phyloP scores from a whole-genome alignment of 2,888 invertebrate genomes.

The Lochmaea crataegi region DNA sequence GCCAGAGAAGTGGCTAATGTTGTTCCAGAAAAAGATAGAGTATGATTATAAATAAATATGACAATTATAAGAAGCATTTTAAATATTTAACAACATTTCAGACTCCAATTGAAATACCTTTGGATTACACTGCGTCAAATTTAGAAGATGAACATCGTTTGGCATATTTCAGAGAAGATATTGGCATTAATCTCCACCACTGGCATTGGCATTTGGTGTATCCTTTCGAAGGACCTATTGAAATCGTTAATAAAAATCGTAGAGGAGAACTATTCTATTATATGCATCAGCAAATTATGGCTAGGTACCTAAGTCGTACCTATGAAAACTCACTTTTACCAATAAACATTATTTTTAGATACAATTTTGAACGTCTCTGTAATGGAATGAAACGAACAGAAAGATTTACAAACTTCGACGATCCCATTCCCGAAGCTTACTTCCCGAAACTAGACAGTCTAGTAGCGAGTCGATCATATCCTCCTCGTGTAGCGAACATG shows the following conservation, averaged over 20 bases:
- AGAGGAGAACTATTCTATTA: conserved; percentile 85
- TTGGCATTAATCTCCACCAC: conserved; percentile 88
- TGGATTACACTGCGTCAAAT: conserved; percentile 80
- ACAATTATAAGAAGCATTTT: neutral
- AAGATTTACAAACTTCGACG: conserved; percentile 74
- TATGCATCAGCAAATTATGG: conserved; percentile 79
- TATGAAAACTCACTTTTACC: no score
- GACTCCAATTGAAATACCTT: conserved; percentile 76
- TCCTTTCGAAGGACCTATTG: conserved; percentile 74
- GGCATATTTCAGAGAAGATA: conserved; percentile 88
- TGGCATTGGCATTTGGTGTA: conserved; percentile 95
- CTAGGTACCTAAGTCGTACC: conserved; percentile 68
- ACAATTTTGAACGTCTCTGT: conserved; percentile 81
- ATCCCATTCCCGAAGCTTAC: conserved; percentile 82
- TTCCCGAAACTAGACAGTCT: conserved; percentile 86
- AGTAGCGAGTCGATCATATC: conserved; percentile 81
- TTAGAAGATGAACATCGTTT: conserved; percentile 82
- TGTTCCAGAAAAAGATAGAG: conserved; percentile 72
- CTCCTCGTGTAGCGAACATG: conserved; percentile 73
- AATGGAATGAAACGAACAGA: conserved; percentile 75
- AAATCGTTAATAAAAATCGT: conserved; percentile 79
- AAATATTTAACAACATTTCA: conserved; percentile 54
- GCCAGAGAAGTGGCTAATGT: conserved; percentile 78
- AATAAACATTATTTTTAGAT: conserved; percentile 58
- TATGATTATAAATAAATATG: conserved; percentile 54